These are phyloP conservation scores for Rambutsinella grinnellia DNA, from an alignment of 2,888 invertebrate species.

Conservation along the genomic window DNA sequence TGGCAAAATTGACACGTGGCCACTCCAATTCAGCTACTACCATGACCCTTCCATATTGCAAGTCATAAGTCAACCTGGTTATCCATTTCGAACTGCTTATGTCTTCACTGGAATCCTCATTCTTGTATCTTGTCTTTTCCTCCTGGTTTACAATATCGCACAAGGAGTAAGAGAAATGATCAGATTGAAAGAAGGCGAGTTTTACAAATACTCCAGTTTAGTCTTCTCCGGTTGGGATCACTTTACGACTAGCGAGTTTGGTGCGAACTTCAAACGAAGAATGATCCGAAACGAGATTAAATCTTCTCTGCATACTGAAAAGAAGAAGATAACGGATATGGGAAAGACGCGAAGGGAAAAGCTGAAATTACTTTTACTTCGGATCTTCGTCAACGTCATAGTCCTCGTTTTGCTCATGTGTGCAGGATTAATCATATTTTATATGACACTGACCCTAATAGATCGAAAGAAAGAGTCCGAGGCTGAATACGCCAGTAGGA, in stretches of 20 bases:
- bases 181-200: slow-evolving; percentile 73
- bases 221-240: slow-evolving; percentile 92
- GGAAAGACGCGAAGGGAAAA: slow-evolving; percentile 69
- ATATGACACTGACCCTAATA: slow-evolving; percentile 16
- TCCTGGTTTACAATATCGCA: slow-evolving; percentile 64
- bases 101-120: slow-evolving; percentile 67
- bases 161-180: slow-evolving; percentile 58
- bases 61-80: not conserved
- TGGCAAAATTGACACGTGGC: slow-evolving; percentile 23
- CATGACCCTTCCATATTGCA: slow-evolving; percentile 3
- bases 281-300: slow-evolving; percentile 83
- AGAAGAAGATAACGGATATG: slow-evolving; percentile 74
- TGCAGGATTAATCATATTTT: slow-evolving; percentile 76
- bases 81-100: slow-evolving; percentile 71
- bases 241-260: slow-evolving; percentile 84
- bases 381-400: slow-evolving; percentile 79
- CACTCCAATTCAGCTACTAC: slow-evolving; percentile 26
- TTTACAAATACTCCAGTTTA: slow-evolving; percentile 85
- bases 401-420: slow-evolving; percentile 77
- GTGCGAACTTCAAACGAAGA: slow-evolving; percentile 83
- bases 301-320: slow-evolving; percentile 78
- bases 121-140: slow-evolving; percentile 68
- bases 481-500: too few species aligned
- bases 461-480: too few species aligned
- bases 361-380: slow-evolving; percentile 76